A percentile compares a stretch with the other conserved stretches of the same genome.
Conservation (phyloP, 2,888 invertebrate species). For the Stratiomys singularior region DNA sequence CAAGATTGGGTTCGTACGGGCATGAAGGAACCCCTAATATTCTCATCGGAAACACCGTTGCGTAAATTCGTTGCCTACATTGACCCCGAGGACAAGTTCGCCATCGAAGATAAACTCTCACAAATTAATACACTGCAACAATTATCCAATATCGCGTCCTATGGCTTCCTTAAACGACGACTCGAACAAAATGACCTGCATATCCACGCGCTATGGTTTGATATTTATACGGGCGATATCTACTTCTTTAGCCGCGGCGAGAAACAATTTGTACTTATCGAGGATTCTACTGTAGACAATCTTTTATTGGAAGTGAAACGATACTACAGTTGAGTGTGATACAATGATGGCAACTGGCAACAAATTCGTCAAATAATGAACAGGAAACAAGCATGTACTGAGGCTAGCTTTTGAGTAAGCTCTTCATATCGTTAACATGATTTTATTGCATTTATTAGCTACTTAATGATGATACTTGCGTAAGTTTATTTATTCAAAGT, state of each 20-base stretch:
- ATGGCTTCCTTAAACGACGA: slow-evolving; percentile 86
- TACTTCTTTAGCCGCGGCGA: slow-evolving; percentile 91
- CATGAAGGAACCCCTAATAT: slow-evolving; percentile 78
- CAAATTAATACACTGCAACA: slow-evolving; percentile 95
- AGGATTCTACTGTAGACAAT: slow-evolving; percentile 80
- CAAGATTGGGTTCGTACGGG: slow-evolving; percentile 72
- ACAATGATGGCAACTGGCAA: too few relatives aligned
- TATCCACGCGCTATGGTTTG: slow-evolving; percentile 97
- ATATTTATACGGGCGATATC: slow-evolving; percentile 95
- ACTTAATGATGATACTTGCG: too few relatives aligned
- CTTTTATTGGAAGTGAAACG: slow-evolving; percentile 80
- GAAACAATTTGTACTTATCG: slow-evolving; percentile 86
- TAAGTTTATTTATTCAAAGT: too few relatives aligned
- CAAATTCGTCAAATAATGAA: too few relatives aligned
- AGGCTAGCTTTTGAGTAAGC: too few relatives aligned
- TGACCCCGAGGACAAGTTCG: slow-evolving; percentile 90
- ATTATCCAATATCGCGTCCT: slow-evolving; percentile 91
- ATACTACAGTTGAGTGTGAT: slow-evolving; percentile 75
- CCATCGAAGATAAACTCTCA: slow-evolving; percentile 90
- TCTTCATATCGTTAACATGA: too few relatives aligned
- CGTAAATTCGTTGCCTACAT: slow-evolving; percentile 93
- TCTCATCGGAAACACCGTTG: slow-evolving; percentile 87
- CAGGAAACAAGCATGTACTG: too few relatives aligned
- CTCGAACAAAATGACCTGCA: slow-evolving; percentile 84
- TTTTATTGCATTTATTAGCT: too few relatives aligned